These are phyloP conservation scores for Hipposideros larvatus DNA, from an alignment of 2,797 vertebrate genomes.

Conservation along the genomic window DNA sequence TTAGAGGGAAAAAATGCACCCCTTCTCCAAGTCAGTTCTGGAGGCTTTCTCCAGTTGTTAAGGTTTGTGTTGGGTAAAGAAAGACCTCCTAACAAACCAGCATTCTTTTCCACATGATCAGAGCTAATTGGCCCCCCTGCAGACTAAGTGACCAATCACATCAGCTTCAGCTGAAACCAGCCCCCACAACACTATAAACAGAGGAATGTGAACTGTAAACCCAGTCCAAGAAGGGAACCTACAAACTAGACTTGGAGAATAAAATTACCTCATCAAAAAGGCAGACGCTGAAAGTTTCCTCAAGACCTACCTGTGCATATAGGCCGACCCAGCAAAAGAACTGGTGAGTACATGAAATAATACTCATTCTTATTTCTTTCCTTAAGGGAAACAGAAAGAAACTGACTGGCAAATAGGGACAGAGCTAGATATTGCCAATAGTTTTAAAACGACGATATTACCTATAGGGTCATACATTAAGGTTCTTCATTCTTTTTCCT, in stretches of 20 bases:
- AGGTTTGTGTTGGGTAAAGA: constrained; percentile 88
- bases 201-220: constrained; percentile 88
- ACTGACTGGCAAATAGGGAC: not conserved
- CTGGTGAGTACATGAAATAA: constrained; percentile 87
- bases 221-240: constrained; percentile 84
- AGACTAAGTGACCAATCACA: constrained; percentile 97
- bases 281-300: constrained; percentile 46
- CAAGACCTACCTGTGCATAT: constrained; percentile 68
- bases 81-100: constrained; percentile 91
- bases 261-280: constrained; percentile 78
- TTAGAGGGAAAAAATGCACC: constrained; percentile 83
- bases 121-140: constrained; percentile 95
- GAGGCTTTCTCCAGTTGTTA: constrained; percentile 88
- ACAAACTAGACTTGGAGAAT: constrained; percentile 78
- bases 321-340: constrained; percentile 71
- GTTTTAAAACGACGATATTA: constrained; percentile 60
- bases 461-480: not conserved
- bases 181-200: constrained; percentile 89
- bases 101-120: constrained; percentile 93
- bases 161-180: constrained; percentile 91
- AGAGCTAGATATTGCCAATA: constrained; percentile 30
- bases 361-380: constrained; percentile 64
- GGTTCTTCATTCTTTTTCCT: constrained; percentile 55
- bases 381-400: constrained; percentile 64
- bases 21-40: constrained; percentile 85